Evolutionary conservation across 2,797 vertebrate species (phyloP).

Genomic region (Capromys pilorides): DNA sequence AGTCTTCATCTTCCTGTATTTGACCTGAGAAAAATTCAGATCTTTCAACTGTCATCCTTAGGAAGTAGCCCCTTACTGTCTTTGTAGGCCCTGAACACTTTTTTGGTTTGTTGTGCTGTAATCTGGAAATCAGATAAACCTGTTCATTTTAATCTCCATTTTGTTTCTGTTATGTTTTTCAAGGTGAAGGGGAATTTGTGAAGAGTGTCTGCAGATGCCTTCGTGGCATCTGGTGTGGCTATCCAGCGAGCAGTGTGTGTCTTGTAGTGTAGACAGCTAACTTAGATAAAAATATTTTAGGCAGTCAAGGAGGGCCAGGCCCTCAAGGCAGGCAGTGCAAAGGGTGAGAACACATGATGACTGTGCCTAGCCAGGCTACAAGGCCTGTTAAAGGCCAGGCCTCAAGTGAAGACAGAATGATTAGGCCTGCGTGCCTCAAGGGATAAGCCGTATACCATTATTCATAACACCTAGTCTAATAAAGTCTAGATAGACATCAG

Average conservation of each 20-base stretch:
- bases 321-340: no score
- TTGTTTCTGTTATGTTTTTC: constrained; percentile 9
- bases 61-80: background rate
- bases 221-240: background rate
- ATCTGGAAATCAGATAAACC: background rate
- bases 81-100: background rate
- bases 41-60: background rate
- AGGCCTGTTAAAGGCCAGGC: background rate
- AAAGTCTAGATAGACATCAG: background rate
- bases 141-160: constrained; percentile 29
- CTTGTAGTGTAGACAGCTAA: background rate
- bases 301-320: background rate
- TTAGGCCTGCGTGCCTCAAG: background rate
- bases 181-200: background rate
- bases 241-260: background rate
- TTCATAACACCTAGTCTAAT: background rate
- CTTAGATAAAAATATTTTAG: background rate
- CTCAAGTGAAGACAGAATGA: background rate
- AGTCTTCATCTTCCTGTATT: background rate
- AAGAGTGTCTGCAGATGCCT: background rate
- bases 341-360: no score
- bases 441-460: background rate
- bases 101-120: constrained; percentile 22
- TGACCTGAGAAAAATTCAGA: background rate
- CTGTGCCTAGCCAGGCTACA: background rate